phyloP scores from a whole-genome alignment of 2,113 vertebrate species.

The Dolichotis patagonum region DNA sequence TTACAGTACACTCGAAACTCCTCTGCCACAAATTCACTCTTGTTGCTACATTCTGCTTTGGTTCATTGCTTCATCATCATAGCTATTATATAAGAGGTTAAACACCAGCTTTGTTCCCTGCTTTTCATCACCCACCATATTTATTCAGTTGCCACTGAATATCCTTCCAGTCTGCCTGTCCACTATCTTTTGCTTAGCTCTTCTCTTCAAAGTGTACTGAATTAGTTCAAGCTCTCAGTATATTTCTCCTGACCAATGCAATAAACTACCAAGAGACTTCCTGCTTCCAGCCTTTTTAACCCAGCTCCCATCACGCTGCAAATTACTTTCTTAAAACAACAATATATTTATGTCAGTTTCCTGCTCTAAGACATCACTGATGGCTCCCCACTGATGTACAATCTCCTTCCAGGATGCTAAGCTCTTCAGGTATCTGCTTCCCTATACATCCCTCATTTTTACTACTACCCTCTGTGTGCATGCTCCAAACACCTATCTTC shows the following conservation, averaged over 20 bases:
- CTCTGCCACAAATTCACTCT: neutral
- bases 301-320: constrained; percentile 13
- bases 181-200: neutral
- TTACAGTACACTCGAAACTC: neutral
- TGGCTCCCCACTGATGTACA: neutral
- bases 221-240: constrained; percentile 35
- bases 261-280: constrained; percentile 54
- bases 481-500: neutral
- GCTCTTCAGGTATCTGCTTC: neutral
- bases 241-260: constrained; percentile 38
- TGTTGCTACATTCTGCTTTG: neutral
- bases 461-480: neutral
- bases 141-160: neutral
- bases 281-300: constrained; percentile 21
- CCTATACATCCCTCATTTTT: neutral
- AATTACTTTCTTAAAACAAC: constrained; percentile 66
- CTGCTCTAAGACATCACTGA: constrained; percentile 38
- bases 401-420: neutral
- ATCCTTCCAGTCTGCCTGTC: neutral
- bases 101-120: neutral
- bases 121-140: neutral
- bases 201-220: constrained; percentile 30
- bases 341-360: constrained; percentile 26
- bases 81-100: neutral
- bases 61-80: neutral